Evolutionary conservation across 2,797 vertebrate genomes (phyloP), one percentile per base, ranked within the genome.

Genomic region (Crocidura indochinensis): DNA sequence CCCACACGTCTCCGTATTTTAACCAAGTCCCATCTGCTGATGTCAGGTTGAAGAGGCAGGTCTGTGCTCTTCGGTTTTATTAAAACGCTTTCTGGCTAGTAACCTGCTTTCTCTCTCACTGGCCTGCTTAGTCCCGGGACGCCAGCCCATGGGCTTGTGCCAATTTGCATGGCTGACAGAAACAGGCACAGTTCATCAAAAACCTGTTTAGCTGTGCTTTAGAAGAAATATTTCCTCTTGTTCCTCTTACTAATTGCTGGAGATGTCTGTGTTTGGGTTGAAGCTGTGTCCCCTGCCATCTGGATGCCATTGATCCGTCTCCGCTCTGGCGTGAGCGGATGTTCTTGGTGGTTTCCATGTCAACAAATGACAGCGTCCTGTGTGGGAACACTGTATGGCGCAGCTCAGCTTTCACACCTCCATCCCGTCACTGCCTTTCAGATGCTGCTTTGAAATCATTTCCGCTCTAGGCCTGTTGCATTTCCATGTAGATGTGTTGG

Each of bases 221-320:
- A 89, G 93, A 90, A 82, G 81, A 77, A 84, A 74, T 80, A 72
- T 86, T 94, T 95, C 92, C 91, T 85, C 80, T 82, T 77, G 85
- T 87, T 95, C 93, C 90, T 64, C 56, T 38, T 82, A 24, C 95
- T 90, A 91, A 90, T 88, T 88, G 93, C 93, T 71, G 85, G 91
- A 93, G 95, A 92, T 74, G 93, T 94, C 95, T 95, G 96, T 95
- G 93, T 96, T 95, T 95, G 94, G 91, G 83, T 91, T 86, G 82
- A 95, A 92, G 93, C 94, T 83, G 68, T 89, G 95, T 95, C 91
- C 95, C 93, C 68, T 87, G 93, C 96, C 94, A 87, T 96, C 95
- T 95, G 95, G 93, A 79, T 91, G 86, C 92, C 93, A 88, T 49
- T 49, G 88, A 87, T 75, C 71, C 24, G 84, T 92, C 93, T 96